Evolutionary conservation across 2,797 vertebrate genomes (phyloP).

Genomic region (Arvicola amphibius): DNA sequence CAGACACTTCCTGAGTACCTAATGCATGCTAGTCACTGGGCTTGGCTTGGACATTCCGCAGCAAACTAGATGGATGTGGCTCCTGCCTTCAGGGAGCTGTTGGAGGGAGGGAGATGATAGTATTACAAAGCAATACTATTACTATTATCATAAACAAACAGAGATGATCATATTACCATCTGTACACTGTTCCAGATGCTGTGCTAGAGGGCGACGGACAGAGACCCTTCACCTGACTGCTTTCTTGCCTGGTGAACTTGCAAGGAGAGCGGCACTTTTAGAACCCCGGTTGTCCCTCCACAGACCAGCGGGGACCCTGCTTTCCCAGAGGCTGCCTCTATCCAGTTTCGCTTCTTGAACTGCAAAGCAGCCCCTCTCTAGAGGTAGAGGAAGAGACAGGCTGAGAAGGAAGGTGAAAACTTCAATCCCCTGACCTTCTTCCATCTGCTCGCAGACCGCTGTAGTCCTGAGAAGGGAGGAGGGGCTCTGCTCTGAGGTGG

Average conservation of each 20-base stretch:
- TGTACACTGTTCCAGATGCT: not conserved
- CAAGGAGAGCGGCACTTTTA: not conserved
- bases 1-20: slow-evolving; percentile 43
- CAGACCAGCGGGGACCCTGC: not conserved
- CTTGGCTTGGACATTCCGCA: not conserved
- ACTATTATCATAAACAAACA: slow-evolving; percentile 32
- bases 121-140: slow-evolving; percentile 35
- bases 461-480: slow-evolving; percentile 48
- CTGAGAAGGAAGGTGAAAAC: slow-evolving; percentile 49
- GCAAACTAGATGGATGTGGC: not conserved
- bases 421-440: slow-evolving; percentile 13
- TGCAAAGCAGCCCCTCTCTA: not conserved
- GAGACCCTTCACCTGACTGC: not conserved
- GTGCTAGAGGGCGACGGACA: not conserved
- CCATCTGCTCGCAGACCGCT: not conserved
- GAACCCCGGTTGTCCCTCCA: not conserved
- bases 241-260: not conserved
- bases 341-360: not conserved
- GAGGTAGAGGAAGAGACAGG: slow-evolving; percentile 33
- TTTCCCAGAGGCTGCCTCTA: not conserved
- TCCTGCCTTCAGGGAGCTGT: slow-evolving; percentile 1
- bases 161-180: slow-evolving; percentile 10
- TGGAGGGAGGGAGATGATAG: not conserved
- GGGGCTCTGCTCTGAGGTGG: slow-evolving; percentile 63
- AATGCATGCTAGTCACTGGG: not conserved